Base-by-base conservation (phyloP, 2,113 vertebrate genomes). In the Clarias batrachus region DNA sequence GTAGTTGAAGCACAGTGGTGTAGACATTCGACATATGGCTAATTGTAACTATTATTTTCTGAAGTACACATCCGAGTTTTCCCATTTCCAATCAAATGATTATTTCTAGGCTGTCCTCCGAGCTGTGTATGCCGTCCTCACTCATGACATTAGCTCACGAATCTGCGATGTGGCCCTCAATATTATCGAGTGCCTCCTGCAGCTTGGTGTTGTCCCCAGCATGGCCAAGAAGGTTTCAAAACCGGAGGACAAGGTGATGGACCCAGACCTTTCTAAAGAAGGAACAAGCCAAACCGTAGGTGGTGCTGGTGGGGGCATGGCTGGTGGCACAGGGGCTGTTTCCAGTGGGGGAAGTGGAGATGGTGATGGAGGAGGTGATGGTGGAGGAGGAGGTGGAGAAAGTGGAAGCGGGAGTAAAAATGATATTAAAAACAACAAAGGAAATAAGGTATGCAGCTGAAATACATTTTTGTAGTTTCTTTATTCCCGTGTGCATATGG, bases 101-200 rank as follows among this genome's bases (percentile, higher is more conserved):
- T 74, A 79, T 52, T 59, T 3, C 85, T 91, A 99, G 98, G 97
- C 98, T 57, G 94, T 99, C 65, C 91, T 99, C 89, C 97, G 97
- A 80, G 98, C 98, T 23, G 96, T 99, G 81, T 98, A 97, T 63
- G 95, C 98, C n/a, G 97, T 99, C 48, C 95, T 99, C 84, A 97
- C 96, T 87, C 97, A 98, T 9, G 98, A 99, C 91, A 99, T 99
- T 93, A 99, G 97, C 91, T 99, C 98, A 65, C 95, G 98, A 19
- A 97, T 99, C 91, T 99, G 98, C 0, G 98, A 99, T 17, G 97
- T 97, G 88, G 97, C 97, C 0, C 95, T 99, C 73, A 99, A 97
- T 92, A 98, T 99, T 83, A 98, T 99, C 27, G 97, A 99, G 81
- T 98, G 97, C 86, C 93, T 99, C 86, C 96, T 99, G 90, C 98